Evolutionary conservation across 92 coral and sea anemone species (phyloP), one percentile per base, ranked within the genome.

Genomic region (Umimayanthus chanpuru): DNA sequence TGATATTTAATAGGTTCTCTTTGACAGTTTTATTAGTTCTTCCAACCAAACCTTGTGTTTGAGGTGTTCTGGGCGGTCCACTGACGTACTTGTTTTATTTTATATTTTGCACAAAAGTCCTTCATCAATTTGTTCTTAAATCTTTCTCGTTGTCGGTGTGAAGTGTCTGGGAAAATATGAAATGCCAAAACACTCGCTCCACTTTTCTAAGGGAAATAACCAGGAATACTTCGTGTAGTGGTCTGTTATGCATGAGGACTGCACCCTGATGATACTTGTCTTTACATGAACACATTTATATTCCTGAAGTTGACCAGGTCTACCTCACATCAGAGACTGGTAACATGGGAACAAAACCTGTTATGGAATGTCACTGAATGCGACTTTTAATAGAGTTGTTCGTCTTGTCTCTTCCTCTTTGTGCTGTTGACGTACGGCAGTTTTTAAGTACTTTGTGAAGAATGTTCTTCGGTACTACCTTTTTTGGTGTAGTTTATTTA

Each of bases 41-140:
- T 81, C 81, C 90, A 53, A 88, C 90, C 86, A 80, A 85, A 36
- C 90, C 90, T 75, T 81, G 90, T 32, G 90, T 88, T 20, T 70
- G 82, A 79, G 86, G 90, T 53, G 73, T 70, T 74, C 87, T 80
- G 14, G 90, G 86, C 66, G 90, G 81, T 70, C 81, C 90, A 81
- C 32, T 74, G 30, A 56, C 81, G 87, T 28, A 88, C 86, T 72
- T 76, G 36, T 39, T 76, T 76, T 74, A 40, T 36, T 38, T 74
- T 74, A 36, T 74, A 7, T 74, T 29, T 23, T 6, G 79, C 18
- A 74, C 39, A 40, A 36, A 74, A n/a, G 29, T 75, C 79, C 79
- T 75, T 38, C 49, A 75, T 74, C 29, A 74, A 74, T 32, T 71
- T 71, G 76, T 71, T 71, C 76, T 71, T 71, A 39, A 71, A 71